phyloP scores from a whole-genome alignment of 2,797 vertebrate genomes.

The Sebastes cheni region DNA sequence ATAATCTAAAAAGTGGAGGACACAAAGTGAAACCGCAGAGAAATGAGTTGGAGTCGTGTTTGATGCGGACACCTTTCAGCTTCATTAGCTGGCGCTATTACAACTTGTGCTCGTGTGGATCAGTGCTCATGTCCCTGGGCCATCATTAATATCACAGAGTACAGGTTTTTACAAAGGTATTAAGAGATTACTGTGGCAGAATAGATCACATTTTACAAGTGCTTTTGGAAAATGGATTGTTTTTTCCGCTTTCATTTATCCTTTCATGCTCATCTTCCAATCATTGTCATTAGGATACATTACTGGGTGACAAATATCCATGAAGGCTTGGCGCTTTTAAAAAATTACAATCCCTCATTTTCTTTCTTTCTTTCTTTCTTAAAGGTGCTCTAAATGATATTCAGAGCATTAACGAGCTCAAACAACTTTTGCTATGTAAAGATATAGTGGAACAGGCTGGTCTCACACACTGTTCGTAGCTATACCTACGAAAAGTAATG shows the following conservation, averaged over 20 bases:
- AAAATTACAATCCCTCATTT: not conserved
- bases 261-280: conserved; percentile 5
- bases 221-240: conserved; percentile 42
- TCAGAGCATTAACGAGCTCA: too few species aligned
- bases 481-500: too few species aligned
- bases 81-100: conserved; percentile 60
- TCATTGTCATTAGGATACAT: conserved; percentile 24
- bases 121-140: conserved; percentile 53
- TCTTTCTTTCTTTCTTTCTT: not conserved
- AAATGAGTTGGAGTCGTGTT: conserved; percentile 51
- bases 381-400: too few species aligned
- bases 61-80: conserved; percentile 64
- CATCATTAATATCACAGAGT: conserved; percentile 62
- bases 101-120: conserved; percentile 38
- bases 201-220: conserved; percentile 51
- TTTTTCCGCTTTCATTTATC: conserved; percentile 26
- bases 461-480: too few species aligned
- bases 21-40: conserved; percentile 56
- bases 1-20: conserved; percentile 56
- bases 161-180: conserved; percentile 70
- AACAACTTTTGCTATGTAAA: too few species aligned
- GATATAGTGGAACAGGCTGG: too few species aligned
- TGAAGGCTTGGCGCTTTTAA: not conserved
- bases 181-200: conserved; percentile 68
- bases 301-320: conserved; percentile 1